phyloP scores from a whole-genome alignment of 2,113 vertebrate genomes.

The Panthera tigris region DNA sequence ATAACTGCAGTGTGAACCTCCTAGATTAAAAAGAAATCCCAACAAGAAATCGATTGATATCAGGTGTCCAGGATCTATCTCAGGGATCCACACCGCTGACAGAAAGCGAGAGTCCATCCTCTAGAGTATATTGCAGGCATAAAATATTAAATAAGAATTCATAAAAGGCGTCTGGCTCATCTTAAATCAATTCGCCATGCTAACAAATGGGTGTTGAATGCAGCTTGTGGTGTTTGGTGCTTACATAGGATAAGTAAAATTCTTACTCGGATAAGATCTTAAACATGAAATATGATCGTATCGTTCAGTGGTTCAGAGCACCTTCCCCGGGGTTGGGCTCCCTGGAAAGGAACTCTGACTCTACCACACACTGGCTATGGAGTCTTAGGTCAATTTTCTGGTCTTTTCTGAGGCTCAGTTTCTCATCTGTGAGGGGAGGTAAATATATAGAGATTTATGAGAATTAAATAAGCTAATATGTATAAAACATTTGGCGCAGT shows the following conservation, averaged over 20 bases:
- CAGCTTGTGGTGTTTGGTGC: slow-evolving; percentile 54
- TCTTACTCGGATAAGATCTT: slow-evolving; percentile 24
- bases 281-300: neutral
- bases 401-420: slow-evolving; percentile 29
- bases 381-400: neutral
- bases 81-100: neutral
- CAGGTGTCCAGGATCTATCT: slow-evolving; percentile 49
- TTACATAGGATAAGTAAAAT: slow-evolving; percentile 43
- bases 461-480: neutral
- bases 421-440: neutral
- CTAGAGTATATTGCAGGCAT: slow-evolving; percentile 63
- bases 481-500: neutral
- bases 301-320: neutral
- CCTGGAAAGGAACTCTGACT: neutral
- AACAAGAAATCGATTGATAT: slow-evolving; percentile 63
- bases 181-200: slow-evolving; percentile 66
- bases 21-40: slow-evolving; percentile 68
- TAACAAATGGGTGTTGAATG: slow-evolving; percentile 37
- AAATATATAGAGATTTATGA: neutral
- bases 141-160: slow-evolving; percentile 77
- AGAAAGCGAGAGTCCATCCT: slow-evolving; percentile 27
- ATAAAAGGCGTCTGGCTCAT: slow-evolving; percentile 72
- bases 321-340: neutral
- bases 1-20: slow-evolving; percentile 47
- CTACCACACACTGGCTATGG: neutral